Base-by-base conservation (phyloP, 2,113 vertebrate genomes). In the Emydocephalus ijimae region DNA sequence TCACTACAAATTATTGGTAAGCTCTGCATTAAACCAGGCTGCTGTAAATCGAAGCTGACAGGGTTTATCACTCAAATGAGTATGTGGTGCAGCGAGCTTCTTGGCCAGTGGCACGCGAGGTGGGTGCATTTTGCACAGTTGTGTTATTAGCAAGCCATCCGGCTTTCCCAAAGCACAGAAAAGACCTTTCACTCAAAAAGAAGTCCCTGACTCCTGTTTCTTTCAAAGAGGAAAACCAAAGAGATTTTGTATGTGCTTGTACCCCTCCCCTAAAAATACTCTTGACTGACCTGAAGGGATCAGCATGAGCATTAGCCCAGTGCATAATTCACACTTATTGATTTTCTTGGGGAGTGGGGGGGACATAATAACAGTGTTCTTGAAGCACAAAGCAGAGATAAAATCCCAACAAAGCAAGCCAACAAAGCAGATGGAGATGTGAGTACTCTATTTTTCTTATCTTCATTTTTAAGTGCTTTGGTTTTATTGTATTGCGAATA, bases 1-100 rank as follows among this genome's bases (percentile, higher is more conserved):
- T 96, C 95, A 96, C 95, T 96, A 94, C 93, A 96, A 96, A 97
- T 97, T 97, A 96, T 96, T 95, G 97, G 96, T 96, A 96, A 97
- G 90, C 92, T 96, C 93, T 96, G 94, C 95, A 93, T 93, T 95
- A 95, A 95, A 94, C 92, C 85, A 69, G 92, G 92, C 89, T 94
- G 56, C 61, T 94, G n/a, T 95, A 96, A 97, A 97, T 95, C 95
- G 90, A 90, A 96, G 93, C 18, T 96, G 97, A 96, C 95, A 96
- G 95, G 92, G 93, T 95, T 95, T 90, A 96, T 94, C 94, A 94
- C 91, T 89, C 93, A 95, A 96, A 94, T 81, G 95, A 96, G 95
- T 92, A 92, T 86, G 91, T 69, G 81, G 95, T 89, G 74, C 92
- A 93, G 90, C 50, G 45, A 90, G 88, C 93, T 93, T 96, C 94